These are phyloP conservation scores for Neoaliturus tenellus DNA, from an alignment of 2,888 invertebrate genomes.

Conservation along the genomic window DNA sequence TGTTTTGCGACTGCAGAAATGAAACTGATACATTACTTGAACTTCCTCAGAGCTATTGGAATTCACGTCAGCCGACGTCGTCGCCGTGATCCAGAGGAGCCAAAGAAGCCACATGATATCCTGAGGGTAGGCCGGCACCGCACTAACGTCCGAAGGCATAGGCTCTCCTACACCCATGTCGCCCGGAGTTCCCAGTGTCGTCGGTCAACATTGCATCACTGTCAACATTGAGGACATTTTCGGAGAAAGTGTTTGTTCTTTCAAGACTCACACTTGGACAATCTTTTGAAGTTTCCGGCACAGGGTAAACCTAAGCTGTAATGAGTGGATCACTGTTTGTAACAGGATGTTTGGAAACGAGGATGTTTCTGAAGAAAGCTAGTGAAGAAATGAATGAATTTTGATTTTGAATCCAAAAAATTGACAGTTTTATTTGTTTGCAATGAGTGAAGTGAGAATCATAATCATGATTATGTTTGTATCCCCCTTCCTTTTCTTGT, in stretches of 20 bases:
- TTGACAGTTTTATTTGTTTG: too few relatives aligned
- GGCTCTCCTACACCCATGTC: background rate
- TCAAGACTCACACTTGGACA: background rate
- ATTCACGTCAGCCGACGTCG: background rate
- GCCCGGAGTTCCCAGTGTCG: background rate
- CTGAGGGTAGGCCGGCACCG: background rate
- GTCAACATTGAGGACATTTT: background rate
- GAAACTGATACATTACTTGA: background rate
- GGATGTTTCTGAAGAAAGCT: too few relatives aligned
- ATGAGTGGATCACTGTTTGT: too few relatives aligned
- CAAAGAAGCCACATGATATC: background rate
- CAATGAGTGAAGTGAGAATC: too few relatives aligned
- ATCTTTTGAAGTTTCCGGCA: background rate
- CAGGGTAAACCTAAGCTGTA: background rate
- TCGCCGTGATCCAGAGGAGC: background rate
- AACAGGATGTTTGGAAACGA: too few relatives aligned
- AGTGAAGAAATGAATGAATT: too few relatives aligned
- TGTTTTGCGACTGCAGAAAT: too few relatives aligned
- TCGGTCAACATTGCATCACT: background rate
- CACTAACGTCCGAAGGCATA: too few relatives aligned
- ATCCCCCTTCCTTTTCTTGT: too few relatives aligned
- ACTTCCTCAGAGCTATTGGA: background rate
- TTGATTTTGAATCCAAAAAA: too few relatives aligned
- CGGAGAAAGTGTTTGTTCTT: slow-evolving; percentile 12
- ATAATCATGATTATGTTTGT: too few relatives aligned